Evolutionary conservation across 2,888 invertebrate species (phyloP).

Genomic region (Phortica magna): DNA sequence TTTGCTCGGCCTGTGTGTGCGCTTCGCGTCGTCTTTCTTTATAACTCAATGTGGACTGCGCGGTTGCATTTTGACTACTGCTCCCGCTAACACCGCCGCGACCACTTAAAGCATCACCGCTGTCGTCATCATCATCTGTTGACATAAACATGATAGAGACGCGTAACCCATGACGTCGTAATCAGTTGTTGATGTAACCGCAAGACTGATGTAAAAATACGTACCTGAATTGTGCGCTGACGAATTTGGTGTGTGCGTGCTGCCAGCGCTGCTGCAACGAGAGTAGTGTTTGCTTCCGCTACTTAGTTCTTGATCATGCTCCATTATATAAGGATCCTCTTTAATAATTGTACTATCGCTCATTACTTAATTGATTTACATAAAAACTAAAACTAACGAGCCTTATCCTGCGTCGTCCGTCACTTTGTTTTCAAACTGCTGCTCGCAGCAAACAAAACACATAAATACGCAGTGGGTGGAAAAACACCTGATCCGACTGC

Average conservation of each 20-base stretch:
- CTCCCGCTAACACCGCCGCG: slow-evolving; percentile 51
- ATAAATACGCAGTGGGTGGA: slow-evolving; percentile 19
- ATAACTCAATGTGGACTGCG: slow-evolving; percentile 84
- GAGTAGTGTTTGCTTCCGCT: slow-evolving; percentile 82
- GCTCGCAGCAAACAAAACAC: slow-evolving; percentile 22
- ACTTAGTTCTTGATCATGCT: slow-evolving; percentile 79
- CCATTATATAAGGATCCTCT: slow-evolving; percentile 68
- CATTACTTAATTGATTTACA: slow-evolving; percentile 48
- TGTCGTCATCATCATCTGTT: slow-evolving; percentile 82
- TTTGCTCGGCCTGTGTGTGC: slow-evolving; percentile 97
- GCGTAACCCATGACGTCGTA: neutral
- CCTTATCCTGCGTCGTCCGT: neutral
- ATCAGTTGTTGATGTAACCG: slow-evolving; percentile 21
- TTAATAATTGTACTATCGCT: slow-evolving; percentile 57
- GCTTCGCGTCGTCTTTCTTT: slow-evolving; percentile 96
- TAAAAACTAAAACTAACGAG: neutral
- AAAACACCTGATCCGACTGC: slow-evolving; percentile 15
- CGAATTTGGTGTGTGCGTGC: slow-evolving; percentile 87
- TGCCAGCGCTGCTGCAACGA: slow-evolving; percentile 87
- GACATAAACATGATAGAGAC: slow-evolving; percentile 4
- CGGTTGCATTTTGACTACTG: slow-evolving; percentile 41
- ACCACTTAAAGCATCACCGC: slow-evolving; percentile 80
- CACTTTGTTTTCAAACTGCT: neutral
- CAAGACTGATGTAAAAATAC: slow-evolving; percentile 23
- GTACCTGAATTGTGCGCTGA: slow-evolving; percentile 89